phyloP scores from a whole-genome alignment of 2,113 vertebrate genomes.

The Grus americana region DNA sequence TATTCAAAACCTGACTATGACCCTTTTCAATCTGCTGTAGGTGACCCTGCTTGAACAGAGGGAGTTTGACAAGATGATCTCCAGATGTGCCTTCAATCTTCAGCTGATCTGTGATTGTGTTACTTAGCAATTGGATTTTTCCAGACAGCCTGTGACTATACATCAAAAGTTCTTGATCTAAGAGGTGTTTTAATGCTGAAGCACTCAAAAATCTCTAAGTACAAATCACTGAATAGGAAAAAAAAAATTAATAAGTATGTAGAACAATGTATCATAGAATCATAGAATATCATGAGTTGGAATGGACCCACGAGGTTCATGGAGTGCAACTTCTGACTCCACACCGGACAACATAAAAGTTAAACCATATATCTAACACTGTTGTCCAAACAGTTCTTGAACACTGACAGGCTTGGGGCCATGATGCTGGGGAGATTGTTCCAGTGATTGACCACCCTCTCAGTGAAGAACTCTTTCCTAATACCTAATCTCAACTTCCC shows the following conservation, averaged over 20 bases:
- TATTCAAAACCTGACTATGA: not conserved
- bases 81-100: not conserved
- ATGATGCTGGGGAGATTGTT: not conserved
- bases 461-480: not conserved
- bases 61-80: not conserved
- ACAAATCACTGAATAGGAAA: not conserved
- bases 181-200: not conserved
- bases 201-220: not conserved
- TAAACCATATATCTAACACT: not conserved
- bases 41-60: not conserved
- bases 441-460: not conserved
- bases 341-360: not conserved
- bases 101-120: not conserved
- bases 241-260: not conserved
- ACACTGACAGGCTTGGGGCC: no score
- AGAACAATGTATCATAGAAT: not conserved
- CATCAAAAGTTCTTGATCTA: not conserved
- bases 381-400: not conserved
- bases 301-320: not conserved
- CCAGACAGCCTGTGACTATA: not conserved
- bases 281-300: not conserved
- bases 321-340: not conserved
- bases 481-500: not conserved
- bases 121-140: not conserved
- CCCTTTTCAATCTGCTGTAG: not conserved